Evolutionary conservation across 2,113 vertebrate genomes (phyloP).

Genomic region (Microcebus ravelobensis): DNA sequence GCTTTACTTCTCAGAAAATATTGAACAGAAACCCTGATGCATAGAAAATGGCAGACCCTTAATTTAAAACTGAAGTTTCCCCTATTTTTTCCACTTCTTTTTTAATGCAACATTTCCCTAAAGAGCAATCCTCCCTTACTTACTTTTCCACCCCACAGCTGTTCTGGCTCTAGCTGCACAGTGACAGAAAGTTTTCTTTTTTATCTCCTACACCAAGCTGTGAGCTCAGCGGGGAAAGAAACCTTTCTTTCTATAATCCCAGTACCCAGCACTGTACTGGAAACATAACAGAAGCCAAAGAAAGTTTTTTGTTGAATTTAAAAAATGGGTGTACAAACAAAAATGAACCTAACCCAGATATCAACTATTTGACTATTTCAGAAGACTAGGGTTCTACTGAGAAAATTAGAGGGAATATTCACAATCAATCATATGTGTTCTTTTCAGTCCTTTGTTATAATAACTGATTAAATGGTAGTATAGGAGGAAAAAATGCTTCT

Average conservation of each 20-base stretch:
- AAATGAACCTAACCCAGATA: not conserved
- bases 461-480: not conserved
- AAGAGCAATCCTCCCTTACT: not conserved
- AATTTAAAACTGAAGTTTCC: not conserved
- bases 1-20: not conserved
- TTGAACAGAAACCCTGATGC: not conserved
- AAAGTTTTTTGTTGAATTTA: not conserved
- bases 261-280: not conserved
- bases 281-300: not conserved
- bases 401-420: not conserved
- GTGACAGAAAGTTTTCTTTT: not conserved
- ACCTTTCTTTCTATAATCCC: not conserved
- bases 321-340: not conserved
- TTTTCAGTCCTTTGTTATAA: not conserved
- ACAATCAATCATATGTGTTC: not conserved
- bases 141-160: not conserved
- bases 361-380: not conserved
- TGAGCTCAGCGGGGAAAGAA: not conserved
- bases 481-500: not conserved
- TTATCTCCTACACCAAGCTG: not conserved
- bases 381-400: not conserved
- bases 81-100: not conserved
- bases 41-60: not conserved
- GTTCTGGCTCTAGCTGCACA: not conserved
- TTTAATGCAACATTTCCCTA: not conserved